These are phyloP conservation scores for Tragulus kanchil DNA, from an alignment of 2,113 vertebrate species.

Conservation along the genomic window DNA sequence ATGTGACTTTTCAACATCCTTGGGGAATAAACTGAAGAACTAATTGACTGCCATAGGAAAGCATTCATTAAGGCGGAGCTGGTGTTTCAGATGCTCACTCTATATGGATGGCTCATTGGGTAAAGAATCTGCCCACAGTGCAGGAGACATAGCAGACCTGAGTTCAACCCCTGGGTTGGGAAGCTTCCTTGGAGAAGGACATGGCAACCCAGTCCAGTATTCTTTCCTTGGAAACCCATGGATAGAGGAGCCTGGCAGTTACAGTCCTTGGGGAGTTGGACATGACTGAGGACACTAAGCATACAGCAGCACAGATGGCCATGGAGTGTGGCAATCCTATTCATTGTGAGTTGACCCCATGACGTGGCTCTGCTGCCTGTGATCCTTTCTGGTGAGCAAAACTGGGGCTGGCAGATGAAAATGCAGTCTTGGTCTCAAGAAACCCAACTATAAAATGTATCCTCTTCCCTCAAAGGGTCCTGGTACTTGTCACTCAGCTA, in stretches of 20 bases:
- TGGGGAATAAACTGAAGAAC: background rate
- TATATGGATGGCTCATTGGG: background rate
- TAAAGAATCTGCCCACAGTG: background rate
- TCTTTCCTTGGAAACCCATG: background rate
- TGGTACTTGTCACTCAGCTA: background rate
- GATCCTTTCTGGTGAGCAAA: background rate
- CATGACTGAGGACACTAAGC: background rate
- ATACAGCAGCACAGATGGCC: too few species aligned
- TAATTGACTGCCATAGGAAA: background rate
- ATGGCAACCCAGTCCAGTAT: background rate
- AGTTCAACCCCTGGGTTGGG: background rate
- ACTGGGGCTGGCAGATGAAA: background rate
- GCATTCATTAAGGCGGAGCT: background rate
- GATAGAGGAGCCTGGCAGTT: background rate
- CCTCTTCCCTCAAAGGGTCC: background rate
- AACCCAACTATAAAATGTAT: background rate
- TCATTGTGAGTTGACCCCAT: background rate
- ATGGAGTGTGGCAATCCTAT: background rate
- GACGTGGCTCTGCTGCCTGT: background rate
- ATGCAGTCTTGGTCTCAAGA: background rate
- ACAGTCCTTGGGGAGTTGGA: background rate
- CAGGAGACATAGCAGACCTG: background rate
- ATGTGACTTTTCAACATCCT: background rate
- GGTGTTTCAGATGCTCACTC: background rate
- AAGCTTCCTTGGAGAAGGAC: background rate